Evolutionary conservation across 2,113 vertebrate genomes (phyloP).

Genomic region (Vireo altiloquus): DNA sequence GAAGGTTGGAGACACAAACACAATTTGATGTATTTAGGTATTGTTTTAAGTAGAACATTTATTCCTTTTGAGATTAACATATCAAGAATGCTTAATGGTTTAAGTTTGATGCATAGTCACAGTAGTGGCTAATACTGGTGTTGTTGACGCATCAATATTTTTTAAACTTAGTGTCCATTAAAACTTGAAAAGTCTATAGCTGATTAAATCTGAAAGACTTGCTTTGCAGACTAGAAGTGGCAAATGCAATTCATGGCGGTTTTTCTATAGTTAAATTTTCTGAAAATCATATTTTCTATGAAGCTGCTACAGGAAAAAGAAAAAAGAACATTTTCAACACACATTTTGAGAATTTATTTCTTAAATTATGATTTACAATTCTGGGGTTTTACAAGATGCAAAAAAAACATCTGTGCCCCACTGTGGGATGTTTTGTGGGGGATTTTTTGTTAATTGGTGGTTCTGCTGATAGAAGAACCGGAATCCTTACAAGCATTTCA

Average conservation of each 20-base stretch:
- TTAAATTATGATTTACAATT: neutral
- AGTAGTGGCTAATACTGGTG: neutral
- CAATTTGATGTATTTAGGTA: neutral
- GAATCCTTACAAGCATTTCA: neutral
- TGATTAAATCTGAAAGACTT: neutral
- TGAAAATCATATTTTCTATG: neutral
- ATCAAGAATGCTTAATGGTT: too few relatives aligned
- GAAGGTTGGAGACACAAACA: neutral
- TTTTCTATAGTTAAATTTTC: neutral
- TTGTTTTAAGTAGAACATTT: neutral
- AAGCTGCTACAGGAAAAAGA: neutral
- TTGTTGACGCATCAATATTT: neutral
- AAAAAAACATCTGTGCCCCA: neutral
- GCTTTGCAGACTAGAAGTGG: neutral
- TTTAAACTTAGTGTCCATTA: neutral
- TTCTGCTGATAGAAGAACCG: neutral
- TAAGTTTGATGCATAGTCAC: neutral
- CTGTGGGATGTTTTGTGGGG: fast-evolving
- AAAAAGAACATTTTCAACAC: neutral
- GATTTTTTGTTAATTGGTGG: neutral
- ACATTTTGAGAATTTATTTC: neutral
- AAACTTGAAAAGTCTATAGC: neutral
- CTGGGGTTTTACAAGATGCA: neutral
- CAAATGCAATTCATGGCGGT: neutral
- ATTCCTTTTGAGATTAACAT: neutral